phyloP scores from a whole-genome alignment of 1,140 invertebrate species.

The Drosophila nebulosa region DNA sequence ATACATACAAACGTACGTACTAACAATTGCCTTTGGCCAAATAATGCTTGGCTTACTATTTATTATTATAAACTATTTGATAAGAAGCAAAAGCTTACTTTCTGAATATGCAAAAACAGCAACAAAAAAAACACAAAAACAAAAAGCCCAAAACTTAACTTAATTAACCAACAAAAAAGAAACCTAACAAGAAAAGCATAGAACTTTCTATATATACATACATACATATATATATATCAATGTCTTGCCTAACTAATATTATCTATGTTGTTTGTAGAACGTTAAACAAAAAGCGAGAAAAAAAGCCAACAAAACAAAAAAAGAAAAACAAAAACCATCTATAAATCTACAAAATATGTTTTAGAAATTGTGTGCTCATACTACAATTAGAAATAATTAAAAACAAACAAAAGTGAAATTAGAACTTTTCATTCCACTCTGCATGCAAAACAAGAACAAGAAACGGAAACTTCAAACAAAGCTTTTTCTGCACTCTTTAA shows the following conservation, averaged over 20 bases:
- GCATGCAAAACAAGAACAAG: constrained; percentile 22
- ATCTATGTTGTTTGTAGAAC: constrained; percentile 59
- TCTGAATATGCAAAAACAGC: background rate
- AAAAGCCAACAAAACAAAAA: background rate
- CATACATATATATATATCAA: constrained; percentile 52
- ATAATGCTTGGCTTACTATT: constrained; percentile 50
- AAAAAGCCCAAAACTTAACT: constrained; percentile 14
- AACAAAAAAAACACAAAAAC: constrained; percentile 31
- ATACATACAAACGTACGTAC: constrained; percentile 29
- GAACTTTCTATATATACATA: constrained; percentile 38
- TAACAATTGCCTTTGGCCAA: constrained; percentile 35
- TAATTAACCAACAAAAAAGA: constrained; percentile 21
- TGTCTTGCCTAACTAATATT: constrained; percentile 55
- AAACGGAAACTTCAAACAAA: constrained; percentile 24
- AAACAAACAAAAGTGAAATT: constrained; percentile 5
- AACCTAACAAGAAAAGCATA: constrained; percentile 42
- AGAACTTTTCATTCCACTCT: constrained; percentile 21
- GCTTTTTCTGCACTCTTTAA: constrained; percentile 36
- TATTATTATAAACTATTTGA: constrained; percentile 24
- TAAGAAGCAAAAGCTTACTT: constrained; percentile 59
- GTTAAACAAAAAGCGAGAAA: constrained; percentile 16
- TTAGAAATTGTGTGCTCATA: constrained; percentile 44
- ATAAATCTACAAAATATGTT: constrained; percentile 2
- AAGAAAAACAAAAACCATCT: background rate
- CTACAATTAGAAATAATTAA: background rate